Evolutionary conservation across 2,113 vertebrate genomes (phyloP), one percentile per base, ranked within the genome.

Genomic region (Pionites leucogaster): DNA sequence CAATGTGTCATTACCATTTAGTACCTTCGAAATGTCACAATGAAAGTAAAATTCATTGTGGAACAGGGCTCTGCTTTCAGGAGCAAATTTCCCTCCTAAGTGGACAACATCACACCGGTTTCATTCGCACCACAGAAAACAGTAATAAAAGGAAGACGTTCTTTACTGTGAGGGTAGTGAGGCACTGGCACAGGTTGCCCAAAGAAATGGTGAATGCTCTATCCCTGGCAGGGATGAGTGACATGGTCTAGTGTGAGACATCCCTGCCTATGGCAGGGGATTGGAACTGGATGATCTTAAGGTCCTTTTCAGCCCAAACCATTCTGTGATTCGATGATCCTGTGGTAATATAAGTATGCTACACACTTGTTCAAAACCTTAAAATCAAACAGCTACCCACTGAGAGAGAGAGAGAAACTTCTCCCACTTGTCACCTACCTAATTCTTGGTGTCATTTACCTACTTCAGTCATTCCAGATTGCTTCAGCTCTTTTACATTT

Each of bases 1-100:
- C 90, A 92, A 93, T 92, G 93, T 96, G 90, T 95, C 95, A 87
- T 96, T 95, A 84, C 83, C 60, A 92, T 71, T 68, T 93, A 96
- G 92, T 91, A 95, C 94, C 90, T 95, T 95, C 94, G 93, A 96
- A 97, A 96, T 97, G 89, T 96, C 90, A 93, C 88, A 93, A 91
- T 17, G 13, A 42, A 95, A 92, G 77, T 87, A 82, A 96, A 92
- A 94, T 81, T 91, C 85, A 64, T 71, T 83, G 79, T 57, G 33
- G 78, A 96, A 59, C 27, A 87, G 23, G 53, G 74, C 33, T 72
- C 25, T 82, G 53, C 23, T 42, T 57, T n/a, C 35, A 85, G 31
- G 39, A 49, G 64, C 19, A 67, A 90, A 25, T 81, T 84, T 55
- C 46, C 72, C n/a, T 78, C 29, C 17, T 37, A 53, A 47, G 25